phyloP scores from a whole-genome alignment of 2,797 vertebrate species.

The Spinus pinus region DNA sequence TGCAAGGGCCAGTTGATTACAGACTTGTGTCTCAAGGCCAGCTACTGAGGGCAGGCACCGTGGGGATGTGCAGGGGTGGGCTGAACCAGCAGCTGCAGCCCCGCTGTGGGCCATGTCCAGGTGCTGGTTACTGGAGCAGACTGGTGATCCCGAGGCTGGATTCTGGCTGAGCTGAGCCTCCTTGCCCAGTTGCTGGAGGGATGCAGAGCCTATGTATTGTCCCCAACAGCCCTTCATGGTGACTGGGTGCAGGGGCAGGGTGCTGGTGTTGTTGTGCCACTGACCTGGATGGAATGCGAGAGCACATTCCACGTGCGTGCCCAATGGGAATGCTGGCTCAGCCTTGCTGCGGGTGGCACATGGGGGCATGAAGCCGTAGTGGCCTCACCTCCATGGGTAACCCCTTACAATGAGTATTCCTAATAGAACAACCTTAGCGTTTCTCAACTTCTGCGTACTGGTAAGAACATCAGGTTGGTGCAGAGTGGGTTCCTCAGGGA shows the following conservation, averaged over 20 bases:
- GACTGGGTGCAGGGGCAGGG: accelerated
- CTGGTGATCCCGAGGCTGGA: neutral
- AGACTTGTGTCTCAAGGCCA: too few species aligned
- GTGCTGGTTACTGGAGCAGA: neutral
- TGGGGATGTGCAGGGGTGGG: accelerated
- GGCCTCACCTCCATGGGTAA: accelerated
- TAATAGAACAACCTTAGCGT: neutral
- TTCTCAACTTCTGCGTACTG: accelerated
- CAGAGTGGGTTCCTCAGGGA: neutral
- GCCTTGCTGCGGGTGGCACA: neutral
- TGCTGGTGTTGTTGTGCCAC: neutral
- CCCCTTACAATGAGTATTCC: neutral
- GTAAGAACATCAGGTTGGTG: neutral
- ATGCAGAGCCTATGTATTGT: neutral
- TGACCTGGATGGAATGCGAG: accelerated
- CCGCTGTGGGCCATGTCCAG: accelerated
- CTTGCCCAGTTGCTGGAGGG: neutral
- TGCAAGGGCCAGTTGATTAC: accelerated
- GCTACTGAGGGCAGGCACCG: accelerated
- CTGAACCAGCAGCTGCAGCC: accelerated
- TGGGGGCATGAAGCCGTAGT: accelerated
- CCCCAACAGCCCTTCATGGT: accelerated
- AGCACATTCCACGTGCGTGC: accelerated
- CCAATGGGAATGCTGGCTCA: neutral
- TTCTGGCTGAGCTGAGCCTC: neutral